These are phyloP conservation scores for Euplexia lucipara DNA, from an alignment of 2,888 invertebrate species.

Conservation along the genomic window DNA sequence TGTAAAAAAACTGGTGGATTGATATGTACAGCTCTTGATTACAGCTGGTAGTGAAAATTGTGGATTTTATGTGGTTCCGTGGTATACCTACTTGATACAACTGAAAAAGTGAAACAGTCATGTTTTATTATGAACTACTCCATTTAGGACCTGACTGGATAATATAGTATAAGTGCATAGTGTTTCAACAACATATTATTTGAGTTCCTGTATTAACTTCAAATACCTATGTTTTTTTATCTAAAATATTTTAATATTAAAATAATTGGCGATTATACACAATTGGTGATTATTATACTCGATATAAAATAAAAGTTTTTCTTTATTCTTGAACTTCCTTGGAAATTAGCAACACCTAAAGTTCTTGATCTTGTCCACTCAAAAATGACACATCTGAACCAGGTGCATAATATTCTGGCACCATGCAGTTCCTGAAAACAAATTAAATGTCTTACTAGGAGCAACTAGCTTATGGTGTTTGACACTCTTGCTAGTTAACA, in stretches of 20 bases:
- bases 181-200: constrained; percentile 53
- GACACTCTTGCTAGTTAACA: too few relatives aligned
- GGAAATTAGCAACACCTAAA: constrained; percentile 24
- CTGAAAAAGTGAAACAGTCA: constrained; percentile 49
- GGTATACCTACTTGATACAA: constrained; percentile 49
- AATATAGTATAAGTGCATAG: constrained; percentile 60
- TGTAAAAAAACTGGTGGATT: constrained; percentile 53
- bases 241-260: constrained; percentile 36
- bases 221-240: constrained; percentile 49
- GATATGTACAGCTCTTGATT: constrained; percentile 37
- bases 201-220: constrained; percentile 45
- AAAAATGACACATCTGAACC: constrained; percentile 92
- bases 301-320: constrained; percentile 35
- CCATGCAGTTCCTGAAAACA: constrained; percentile 87
- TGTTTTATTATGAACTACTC: constrained; percentile 52
- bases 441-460: too few relatives aligned
- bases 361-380: constrained; percentile 46
- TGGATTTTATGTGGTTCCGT: constrained; percentile 62
- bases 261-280: constrained; percentile 20
- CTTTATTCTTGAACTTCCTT: constrained; percentile 6
- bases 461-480: too few relatives aligned
- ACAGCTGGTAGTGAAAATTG: constrained; percentile 60
- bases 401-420: constrained; percentile 87
- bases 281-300: constrained; percentile 29
- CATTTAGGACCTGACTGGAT: constrained; percentile 48